These are phyloP conservation scores for Lepidurus apus DNA, from an alignment of 1,140 invertebrate genomes.

Conservation along the genomic window DNA sequence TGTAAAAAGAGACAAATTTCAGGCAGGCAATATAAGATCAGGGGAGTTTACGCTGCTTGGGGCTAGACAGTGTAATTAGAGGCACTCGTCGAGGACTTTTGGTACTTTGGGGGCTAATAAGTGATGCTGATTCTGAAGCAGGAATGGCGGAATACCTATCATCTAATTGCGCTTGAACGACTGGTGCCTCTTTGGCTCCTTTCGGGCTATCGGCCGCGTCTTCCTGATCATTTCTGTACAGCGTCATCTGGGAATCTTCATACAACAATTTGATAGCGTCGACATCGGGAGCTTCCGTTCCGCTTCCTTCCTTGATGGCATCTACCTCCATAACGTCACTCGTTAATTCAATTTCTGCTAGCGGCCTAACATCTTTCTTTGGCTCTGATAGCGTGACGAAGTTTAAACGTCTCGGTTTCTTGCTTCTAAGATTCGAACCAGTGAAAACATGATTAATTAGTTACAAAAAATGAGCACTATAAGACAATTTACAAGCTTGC, in stretches of 20 bases:
- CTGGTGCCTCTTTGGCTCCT: neutral
- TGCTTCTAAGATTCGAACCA: neutral
- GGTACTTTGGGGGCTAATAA: neutral
- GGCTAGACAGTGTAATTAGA: constrained; percentile 34
- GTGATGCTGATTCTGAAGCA: neutral
- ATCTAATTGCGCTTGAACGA: neutral
- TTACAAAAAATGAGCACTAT: neutral
- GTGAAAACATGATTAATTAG: neutral
- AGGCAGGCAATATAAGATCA: neutral
- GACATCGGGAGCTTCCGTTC: neutral
- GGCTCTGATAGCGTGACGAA: neutral
- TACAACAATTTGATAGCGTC: constrained; percentile 28
- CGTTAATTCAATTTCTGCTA: constrained; percentile 23
- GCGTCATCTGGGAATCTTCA: constrained; percentile 30
- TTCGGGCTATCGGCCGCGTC: neutral
- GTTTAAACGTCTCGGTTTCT: neutral
- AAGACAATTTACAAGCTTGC: neutral
- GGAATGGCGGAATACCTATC: neutral
- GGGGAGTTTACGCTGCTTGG: constrained; percentile 30
- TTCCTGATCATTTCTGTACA: constrained; percentile 2
- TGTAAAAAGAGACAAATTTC: neutral
- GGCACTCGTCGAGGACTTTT: constrained; percentile 30
- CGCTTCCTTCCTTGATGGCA: neutral
- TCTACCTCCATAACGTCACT: constrained; percentile 24
- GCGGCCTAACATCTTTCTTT: neutral